Evolutionary conservation across 1,140 invertebrate species (phyloP), one percentile per base, ranked within the genome.

Genomic region (Atta texana): DNA sequence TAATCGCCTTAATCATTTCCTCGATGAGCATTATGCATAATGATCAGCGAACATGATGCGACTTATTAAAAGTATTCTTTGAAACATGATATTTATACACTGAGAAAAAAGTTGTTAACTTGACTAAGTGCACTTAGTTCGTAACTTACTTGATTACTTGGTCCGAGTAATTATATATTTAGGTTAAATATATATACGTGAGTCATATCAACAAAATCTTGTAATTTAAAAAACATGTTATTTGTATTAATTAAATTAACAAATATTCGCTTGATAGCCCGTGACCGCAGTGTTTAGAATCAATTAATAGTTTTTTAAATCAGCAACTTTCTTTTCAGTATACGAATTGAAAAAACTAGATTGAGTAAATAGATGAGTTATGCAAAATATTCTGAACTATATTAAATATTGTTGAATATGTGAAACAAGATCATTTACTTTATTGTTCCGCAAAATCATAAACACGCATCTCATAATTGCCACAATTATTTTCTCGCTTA

Each of bases 1-100:
- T 28, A 71, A 57, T 31, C 16, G 10, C 51, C 39, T 57, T 71
- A 72, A 57, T 72, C 34, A 57, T 57, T 81, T 81, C 64, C 66
- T 57, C 34, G 51, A 57, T 28, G n/a, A 8, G 28, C 3, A n/a
- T n/a, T 78, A 55, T 51, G 34, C 39, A 44, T 71, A 16, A 10
- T 4, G n/a, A 71, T 3, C 4, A 44, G 24, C 24, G 10, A 24
- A 12, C 3, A 10, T 10, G 31, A 31, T 24, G 6, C 57, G 6
- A 59, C 1, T n/a, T 24, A 18, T 31, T 59, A 10, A 18, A 12
- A 75, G 18, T 16, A n/a, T 0, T 59, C 28, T 24, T 59, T 0
- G n/a, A 0, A 24, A 10, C 14, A 3, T 0, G 4, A 57, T 51
- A 57, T 57, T 57, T 57, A 57, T 57, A 21, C 2, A 44, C 39